A percentile compares a stretch with the other conserved stretches of the same genome.
Evolutionary conservation across 2,113 vertebrate species (phyloP).

Genomic region (Gnathonemus echidnorhynchus): DNA sequence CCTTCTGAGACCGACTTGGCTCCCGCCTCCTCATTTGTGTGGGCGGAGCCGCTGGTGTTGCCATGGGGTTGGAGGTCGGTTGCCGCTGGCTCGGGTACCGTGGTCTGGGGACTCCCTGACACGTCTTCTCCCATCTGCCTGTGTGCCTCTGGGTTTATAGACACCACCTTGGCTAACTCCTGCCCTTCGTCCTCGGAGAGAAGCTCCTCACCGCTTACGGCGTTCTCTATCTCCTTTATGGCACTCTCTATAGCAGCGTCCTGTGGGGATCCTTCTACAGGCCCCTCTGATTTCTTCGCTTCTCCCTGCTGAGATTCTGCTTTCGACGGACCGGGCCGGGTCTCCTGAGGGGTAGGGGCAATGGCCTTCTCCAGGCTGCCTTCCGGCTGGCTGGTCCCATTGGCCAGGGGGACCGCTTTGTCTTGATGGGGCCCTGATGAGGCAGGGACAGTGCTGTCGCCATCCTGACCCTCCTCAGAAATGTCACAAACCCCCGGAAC

Average conservation of each 20-base stretch:
- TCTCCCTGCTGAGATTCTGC: slow-evolving; percentile 8
- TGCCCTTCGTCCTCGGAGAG: background rate
- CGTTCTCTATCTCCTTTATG: slow-evolving; percentile 24
- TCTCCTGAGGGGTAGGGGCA: background rate
- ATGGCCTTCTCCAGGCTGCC: slow-evolving; percentile 9
- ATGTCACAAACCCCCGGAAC: slow-evolving; percentile 45
- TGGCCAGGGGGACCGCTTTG: slow-evolving; percentile 26
- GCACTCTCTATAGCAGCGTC: slow-evolving; percentile 29
- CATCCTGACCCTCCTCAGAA: slow-evolving; percentile 34
- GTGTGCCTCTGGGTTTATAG: background rate
- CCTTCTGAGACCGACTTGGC: background rate
- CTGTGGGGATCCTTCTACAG: background rate
- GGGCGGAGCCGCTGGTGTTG: slow-evolving; percentile 37
- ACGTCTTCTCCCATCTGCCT: background rate
- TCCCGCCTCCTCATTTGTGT: slow-evolving; percentile 14
- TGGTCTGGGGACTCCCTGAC: slow-evolving; percentile 12
- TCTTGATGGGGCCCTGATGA: slow-evolving; percentile 23
- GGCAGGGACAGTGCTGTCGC: accelerated
- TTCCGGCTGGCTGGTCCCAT: slow-evolving; percentile 40
- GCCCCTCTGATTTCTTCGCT: background rate
- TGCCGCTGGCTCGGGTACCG: background rate
- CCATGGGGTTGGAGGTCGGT: slow-evolving; percentile 15
- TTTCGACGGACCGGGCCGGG: background rate
- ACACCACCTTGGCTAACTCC: background rate
- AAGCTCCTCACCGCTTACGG: slow-evolving; percentile 28